Evolutionary conservation across 2,113 vertebrate species (phyloP).

Genomic region (Sturnira hondurensis): DNA sequence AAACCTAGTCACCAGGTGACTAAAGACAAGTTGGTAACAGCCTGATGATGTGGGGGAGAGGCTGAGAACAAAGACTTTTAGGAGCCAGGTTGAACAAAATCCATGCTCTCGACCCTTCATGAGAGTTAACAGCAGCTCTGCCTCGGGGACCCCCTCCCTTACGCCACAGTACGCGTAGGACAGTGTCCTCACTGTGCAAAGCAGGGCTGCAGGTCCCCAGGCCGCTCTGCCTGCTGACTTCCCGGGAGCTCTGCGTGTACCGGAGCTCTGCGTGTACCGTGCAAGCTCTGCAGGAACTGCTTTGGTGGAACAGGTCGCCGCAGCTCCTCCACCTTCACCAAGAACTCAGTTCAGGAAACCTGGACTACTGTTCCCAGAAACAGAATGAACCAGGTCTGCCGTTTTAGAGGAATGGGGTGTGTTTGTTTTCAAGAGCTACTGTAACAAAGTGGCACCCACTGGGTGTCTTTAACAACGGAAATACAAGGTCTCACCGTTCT

Average conservation of each 20-base stretch:
- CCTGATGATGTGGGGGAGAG: conserved; percentile 11
- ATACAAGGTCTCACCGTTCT: background rate
- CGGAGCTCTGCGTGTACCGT: too few relatives aligned
- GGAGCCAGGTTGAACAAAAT: background rate
- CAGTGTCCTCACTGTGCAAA: background rate
- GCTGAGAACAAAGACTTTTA: conserved; percentile 51
- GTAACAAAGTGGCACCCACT: background rate
- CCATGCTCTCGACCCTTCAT: background rate
- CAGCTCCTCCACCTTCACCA: background rate
- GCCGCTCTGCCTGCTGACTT: background rate
- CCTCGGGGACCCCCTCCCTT: background rate
- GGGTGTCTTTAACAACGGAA: background rate
- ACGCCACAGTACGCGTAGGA: background rate
- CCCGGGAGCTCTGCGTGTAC: background rate
- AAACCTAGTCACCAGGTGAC: conserved; percentile 51
- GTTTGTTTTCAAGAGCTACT: background rate
- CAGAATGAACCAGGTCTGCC: background rate
- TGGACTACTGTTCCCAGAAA: background rate
- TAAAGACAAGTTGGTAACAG: conserved; percentile 6
- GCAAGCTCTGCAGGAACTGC: background rate
- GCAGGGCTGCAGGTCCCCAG: background rate
- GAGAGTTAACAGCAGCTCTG: background rate
- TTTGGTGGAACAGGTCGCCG: background rate
- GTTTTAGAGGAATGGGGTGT: background rate
- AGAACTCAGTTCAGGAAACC: background rate